A percentile compares a stretch with the other conserved stretches of the same genome.
Conservation (phyloP, 2,888 invertebrate species). For the Rhamphomyia laevipes region DNA sequence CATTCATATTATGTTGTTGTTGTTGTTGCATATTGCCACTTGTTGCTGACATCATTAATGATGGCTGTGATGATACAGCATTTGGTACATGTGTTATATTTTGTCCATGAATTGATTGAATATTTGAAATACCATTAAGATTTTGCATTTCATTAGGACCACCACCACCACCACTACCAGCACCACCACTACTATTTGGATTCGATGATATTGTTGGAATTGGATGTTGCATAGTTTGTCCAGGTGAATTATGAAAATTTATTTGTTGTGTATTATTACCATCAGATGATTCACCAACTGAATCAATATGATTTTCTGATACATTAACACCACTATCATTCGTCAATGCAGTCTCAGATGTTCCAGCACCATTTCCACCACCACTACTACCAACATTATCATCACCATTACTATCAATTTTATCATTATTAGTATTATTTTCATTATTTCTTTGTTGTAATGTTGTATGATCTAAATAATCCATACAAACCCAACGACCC, state of each 20-base stretch:
- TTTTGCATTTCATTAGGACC: neutral
- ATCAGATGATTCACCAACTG: conserved; percentile 17
- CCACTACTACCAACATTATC: conserved; percentile 10
- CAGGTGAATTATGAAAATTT: conserved; percentile 19
- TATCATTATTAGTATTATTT: conserved; percentile 26
- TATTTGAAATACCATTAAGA: neutral
- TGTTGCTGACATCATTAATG: conserved; percentile 19
- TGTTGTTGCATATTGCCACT: conserved; percentile 11
- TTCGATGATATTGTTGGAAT: conserved; percentile 15
- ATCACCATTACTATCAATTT: conserved; percentile 12
- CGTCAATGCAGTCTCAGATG: conserved; percentile 7
- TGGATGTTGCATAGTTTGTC: conserved; percentile 22
- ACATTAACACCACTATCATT: conserved; percentile 18
- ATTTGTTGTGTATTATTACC: conserved; percentile 3
- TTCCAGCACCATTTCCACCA: neutral
- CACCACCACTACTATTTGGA: conserved; percentile 20
- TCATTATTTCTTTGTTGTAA: conserved; percentile 30
- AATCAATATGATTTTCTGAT: conserved; percentile 27
- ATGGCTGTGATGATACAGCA: conserved; percentile 9
- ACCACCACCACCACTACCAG: conserved; percentile 2
- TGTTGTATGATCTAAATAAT: conserved; percentile 76
- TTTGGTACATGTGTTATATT: conserved; percentile 44
- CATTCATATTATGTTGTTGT: neutral
- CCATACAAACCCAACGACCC: conserved; percentile 91
- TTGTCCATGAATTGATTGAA: conserved; percentile 33